These are phyloP conservation scores for Stenopsyche tienmushanensis DNA, from an alignment of 1,140 invertebrate species.

Conservation along the genomic window DNA sequence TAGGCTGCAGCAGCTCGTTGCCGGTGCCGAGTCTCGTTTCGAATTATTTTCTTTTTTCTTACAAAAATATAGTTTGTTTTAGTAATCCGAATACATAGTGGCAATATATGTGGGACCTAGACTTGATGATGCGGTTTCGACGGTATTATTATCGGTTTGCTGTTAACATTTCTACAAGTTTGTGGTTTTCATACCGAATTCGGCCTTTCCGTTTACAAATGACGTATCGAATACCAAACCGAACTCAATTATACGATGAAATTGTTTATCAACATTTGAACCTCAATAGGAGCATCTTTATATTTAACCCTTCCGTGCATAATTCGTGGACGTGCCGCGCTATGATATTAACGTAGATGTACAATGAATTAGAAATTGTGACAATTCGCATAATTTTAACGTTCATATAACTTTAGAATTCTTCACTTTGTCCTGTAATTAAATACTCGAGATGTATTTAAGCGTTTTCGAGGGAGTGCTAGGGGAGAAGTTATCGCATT, in stretches of 20 bases:
- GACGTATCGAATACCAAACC: no score
- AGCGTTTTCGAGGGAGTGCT: neutral
- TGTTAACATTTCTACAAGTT: neutral
- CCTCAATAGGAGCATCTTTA: no score
- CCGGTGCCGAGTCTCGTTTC: neutral
- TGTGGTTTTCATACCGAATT: no score
- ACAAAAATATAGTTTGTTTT: neutral
- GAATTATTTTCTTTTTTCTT: neutral
- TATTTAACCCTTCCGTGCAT: neutral
- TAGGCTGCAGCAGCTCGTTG: neutral
- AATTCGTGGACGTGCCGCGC: no score
- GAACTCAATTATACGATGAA: no score
- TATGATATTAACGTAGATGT: neutral
- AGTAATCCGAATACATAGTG: neutral
- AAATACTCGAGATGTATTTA: slow-evolving; percentile 5
- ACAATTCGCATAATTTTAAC: neutral
- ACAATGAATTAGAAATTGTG: neutral
- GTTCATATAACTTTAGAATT: neutral
- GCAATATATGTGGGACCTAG: neutral
- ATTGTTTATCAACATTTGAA: no score
- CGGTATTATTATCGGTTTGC: neutral
- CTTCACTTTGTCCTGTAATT: slow-evolving; percentile 7
- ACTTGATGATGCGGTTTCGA: neutral
- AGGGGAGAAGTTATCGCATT: neutral
- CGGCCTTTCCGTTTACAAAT: no score